These are phyloP conservation scores for Torymus aiolomorphi DNA, from an alignment of 2,888 invertebrate genomes.

Conservation along the genomic window DNA sequence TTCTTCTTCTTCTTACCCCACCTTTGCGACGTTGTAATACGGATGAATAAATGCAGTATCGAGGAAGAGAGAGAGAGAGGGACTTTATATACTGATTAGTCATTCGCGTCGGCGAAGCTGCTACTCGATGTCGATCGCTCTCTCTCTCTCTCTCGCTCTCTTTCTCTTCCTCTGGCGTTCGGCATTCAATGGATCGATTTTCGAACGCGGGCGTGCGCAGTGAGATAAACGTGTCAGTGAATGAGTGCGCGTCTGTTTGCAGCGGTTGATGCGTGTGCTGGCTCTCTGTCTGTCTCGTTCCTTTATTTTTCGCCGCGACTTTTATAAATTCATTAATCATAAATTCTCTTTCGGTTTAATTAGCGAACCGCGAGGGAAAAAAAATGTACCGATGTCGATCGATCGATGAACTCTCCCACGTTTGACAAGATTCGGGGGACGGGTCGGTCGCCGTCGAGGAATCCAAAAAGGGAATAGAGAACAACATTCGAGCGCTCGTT, in stretches of 20 bases:
- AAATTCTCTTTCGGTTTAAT: background rate
- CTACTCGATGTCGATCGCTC: background rate
- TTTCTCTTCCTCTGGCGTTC: no score
- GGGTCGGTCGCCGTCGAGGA: no score
- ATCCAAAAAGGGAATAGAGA: no score
- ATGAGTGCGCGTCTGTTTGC: background rate
- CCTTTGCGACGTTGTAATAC: background rate
- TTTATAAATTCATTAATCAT: slow-evolving; percentile 8
- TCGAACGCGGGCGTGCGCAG: no score
- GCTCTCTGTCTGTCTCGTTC: background rate
- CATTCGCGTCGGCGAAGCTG: slow-evolving; percentile 11
- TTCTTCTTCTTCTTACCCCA: background rate
- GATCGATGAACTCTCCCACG: no score
- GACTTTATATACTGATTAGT: slow-evolving; percentile 22
- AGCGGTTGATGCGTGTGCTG: background rate
- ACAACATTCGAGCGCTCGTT: no score
- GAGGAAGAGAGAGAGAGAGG: background rate
- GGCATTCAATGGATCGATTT: no score
- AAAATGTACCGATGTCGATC: no score
- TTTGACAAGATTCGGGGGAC: no score
- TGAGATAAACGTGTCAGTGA: slow-evolving; percentile 4
- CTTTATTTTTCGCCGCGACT: background rate
- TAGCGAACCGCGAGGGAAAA: no score
- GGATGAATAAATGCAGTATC: slow-evolving; percentile 17
- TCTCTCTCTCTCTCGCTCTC: background rate